Percentiles rank a stretch among this genome's conserved stretches.
Evolutionary conservation across 2,113 vertebrate species (phyloP).

Genomic region (Platichthys stellatus): DNA sequence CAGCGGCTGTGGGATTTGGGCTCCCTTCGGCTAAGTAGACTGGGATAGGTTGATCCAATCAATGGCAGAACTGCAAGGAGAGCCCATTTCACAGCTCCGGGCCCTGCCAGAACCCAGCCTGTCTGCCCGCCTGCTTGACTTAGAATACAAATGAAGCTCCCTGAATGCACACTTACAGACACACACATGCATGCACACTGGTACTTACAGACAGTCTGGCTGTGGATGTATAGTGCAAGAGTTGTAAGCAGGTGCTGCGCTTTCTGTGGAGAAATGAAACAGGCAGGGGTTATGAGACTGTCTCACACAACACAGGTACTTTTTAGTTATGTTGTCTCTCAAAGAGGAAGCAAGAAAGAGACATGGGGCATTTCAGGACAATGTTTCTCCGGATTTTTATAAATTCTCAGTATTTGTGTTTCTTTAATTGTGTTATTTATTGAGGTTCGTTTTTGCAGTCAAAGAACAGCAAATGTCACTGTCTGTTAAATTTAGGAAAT

Average conservation of each 20-base stretch:
- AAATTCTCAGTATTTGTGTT: too few relatives aligned
- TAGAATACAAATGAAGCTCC: constrained; percentile 82
- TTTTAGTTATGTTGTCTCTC: neutral
- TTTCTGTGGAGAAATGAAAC: constrained; percentile 38
- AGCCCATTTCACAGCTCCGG: constrained; percentile 78
- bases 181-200: constrained; percentile 38
- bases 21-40: constrained; percentile 79
- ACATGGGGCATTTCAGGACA: neutral
- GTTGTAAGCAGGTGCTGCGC: constrained; percentile 31
- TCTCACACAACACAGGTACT: neutral
- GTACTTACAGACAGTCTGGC: constrained; percentile 58
- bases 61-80: constrained; percentile 76
- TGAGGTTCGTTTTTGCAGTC: neutral
- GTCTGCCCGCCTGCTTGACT: constrained; percentile 71
- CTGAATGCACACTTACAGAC: constrained; percentile 73
- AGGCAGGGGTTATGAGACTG: constrained; percentile 2
- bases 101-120: constrained; percentile 77
- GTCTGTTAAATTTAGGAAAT: neutral
- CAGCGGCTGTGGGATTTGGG: constrained; percentile 77
- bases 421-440: neutral
- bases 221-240: constrained; percentile 44
- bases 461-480: neutral
- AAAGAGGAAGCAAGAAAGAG: neutral
- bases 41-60: constrained; percentile 81
- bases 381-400: neutral